Percentiles rank a stretch among this genome's conserved stretches.
These are phyloP conservation scores for Oscheius sp. DNA, from an alignment of 2,888 invertebrate genomes.

Conservation along the genomic window DNA sequence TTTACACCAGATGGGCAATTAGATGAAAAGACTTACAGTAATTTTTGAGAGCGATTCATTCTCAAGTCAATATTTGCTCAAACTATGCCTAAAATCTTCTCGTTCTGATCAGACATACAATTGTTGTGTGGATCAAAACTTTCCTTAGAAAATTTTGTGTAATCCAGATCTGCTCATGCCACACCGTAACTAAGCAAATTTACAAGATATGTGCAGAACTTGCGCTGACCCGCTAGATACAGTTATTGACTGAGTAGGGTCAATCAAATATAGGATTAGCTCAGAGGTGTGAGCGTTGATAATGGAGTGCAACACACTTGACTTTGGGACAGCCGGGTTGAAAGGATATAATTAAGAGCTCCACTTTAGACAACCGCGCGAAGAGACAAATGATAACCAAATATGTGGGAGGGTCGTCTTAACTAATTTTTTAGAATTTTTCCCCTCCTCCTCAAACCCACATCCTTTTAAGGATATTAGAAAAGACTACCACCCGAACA, in stretches of 20 bases:
- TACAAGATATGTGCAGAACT: constrained; percentile 16
- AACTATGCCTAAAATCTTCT: neutral
- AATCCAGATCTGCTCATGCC: neutral
- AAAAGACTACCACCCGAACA: neutral
- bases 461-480: neutral
- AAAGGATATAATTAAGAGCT: constrained; percentile 11
- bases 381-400: neutral
- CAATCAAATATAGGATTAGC: constrained; percentile 28
- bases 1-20: constrained; percentile 11
- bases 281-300: constrained; percentile 29
- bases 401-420: neutral
- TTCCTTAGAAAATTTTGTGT: neutral
- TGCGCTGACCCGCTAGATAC: constrained; percentile 26
- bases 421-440: neutral
- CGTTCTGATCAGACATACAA: neutral
- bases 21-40: neutral
- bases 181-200: constrained; percentile 19
- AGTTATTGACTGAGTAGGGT: constrained; percentile 25
- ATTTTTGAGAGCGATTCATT: too few species aligned
- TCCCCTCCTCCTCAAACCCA: neutral
- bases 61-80: neutral
- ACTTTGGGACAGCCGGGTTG: constrained; percentile 22
- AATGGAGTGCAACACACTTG: constrained; percentile 24
- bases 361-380: constrained; percentile 7
- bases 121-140: neutral